Evolutionary conservation across 2,113 vertebrate species (phyloP), one percentile per base, ranked within the genome.

Genomic region (Setophaga coronata): DNA sequence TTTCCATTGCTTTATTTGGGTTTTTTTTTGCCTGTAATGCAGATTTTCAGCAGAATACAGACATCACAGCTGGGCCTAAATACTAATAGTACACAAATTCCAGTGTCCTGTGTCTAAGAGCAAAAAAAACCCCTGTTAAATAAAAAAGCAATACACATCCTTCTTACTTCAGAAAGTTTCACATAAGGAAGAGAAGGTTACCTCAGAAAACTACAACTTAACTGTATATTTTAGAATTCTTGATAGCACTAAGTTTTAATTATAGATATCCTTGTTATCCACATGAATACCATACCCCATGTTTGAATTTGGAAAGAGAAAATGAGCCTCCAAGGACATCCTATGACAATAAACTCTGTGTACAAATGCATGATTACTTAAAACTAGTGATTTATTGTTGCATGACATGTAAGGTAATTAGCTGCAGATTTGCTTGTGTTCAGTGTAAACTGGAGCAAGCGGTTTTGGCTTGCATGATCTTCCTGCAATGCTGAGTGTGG

Each of bases 381-480:
- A 70, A 93, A 69, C 28, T 60, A 82, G 62, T 66, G 79, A 90
- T 57, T 93, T 69, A 64, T 31, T 90, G 23, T 56, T 90, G 72
- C 64, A 72, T 38, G 56, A 56, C 51, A 61, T 1, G 5, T 56
- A 36, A 60, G 4, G 8, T 85, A 89, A 97, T 93, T 82, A 57
- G 92, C 78, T 94, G 66, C 88, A 90, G 91, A 89, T 82, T 82
- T 90, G 51, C 67, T 83, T 31, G 47, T 72, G 61, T 66, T 95
- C 85, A 77, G 65, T 16, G 43, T 72, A 95, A 94, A 85, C 33
- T 71, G 73, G 86, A 42, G 87, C 57, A 88, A 90, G 43, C 69
- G 91, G 87, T 45, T 94, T 91, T 91, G 81, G 91, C 95, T 89
- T 95, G 48, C 58, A 36, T 69, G 91, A 69, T 93, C 60, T 94